phyloP scores from a whole-genome alignment of 37 sponge, comb jelly and placozoan genomes.

The Axinella damicornis region DNA sequence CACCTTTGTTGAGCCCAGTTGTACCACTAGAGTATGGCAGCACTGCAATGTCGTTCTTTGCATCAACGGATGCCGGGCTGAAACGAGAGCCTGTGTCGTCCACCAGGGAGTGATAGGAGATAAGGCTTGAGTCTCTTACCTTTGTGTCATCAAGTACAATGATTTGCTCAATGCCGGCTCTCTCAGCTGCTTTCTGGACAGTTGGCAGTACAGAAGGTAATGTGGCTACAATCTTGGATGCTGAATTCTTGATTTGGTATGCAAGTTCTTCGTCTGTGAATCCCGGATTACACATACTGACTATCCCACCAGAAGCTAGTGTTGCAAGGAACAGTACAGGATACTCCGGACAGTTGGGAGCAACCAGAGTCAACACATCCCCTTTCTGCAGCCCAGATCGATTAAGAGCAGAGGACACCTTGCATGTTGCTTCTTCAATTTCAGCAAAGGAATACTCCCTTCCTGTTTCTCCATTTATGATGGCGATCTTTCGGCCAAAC shows the following conservation, averaged over 20 bases:
- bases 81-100: constrained; percentile 65
- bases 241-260: constrained; percentile 75
- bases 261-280: constrained; percentile 78
- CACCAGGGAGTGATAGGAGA: constrained; percentile 50
- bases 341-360: constrained; percentile 70
- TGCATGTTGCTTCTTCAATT: constrained; percentile 36
- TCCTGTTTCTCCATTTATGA: constrained; percentile 60
- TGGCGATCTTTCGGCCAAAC: constrained; percentile 43
- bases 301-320: constrained; percentile 76
- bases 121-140: not conserved
- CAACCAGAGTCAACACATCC: constrained; percentile 56
- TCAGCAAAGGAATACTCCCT: constrained; percentile 56
- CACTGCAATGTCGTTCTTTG: constrained; percentile 54
- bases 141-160: constrained; percentile 46
- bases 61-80: constrained; percentile 22
- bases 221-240: constrained; percentile 66
- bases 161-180: constrained; percentile 30
- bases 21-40: constrained; percentile 94
- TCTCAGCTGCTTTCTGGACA: constrained; percentile 49
- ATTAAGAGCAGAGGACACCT: constrained; percentile 58
- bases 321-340: constrained; percentile 56
- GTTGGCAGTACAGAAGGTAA: constrained; percentile 49
- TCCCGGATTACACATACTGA: constrained; percentile 75
- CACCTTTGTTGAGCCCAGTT: constrained; percentile 94
- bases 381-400: constrained; percentile 65